These are phyloP conservation scores for Lepidurus packardi DNA, from an alignment of 1,140 invertebrate genomes.

Conservation along the genomic window DNA sequence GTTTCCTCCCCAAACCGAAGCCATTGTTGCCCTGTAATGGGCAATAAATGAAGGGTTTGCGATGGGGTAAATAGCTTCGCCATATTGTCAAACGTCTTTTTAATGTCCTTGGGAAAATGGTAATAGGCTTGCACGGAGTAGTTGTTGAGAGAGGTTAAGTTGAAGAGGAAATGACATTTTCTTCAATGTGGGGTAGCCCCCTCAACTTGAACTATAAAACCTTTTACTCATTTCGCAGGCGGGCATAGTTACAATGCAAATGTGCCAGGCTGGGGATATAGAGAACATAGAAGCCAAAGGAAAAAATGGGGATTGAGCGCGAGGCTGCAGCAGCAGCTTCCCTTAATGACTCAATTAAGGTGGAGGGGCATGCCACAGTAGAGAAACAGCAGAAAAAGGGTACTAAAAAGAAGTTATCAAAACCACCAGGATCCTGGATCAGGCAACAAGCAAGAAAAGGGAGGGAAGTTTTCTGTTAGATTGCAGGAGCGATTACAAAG, in stretches of 20 bases:
- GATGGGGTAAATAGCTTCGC: neutral
- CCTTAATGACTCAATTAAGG: constrained; percentile 16
- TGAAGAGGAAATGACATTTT: constrained; percentile 6
- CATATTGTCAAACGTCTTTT: neutral
- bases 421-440: neutral
- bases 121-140: neutral
- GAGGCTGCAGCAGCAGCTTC: neutral
- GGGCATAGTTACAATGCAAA: constrained; percentile 5
- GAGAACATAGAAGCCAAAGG: neutral
- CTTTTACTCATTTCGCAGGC: neutral
- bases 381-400: neutral
- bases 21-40: neutral
- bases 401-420: constrained; percentile 19
- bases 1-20: neutral
- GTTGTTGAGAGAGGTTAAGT: neutral
- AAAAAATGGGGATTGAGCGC: neutral
- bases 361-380: neutral
- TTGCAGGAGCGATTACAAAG: constrained; percentile 2
- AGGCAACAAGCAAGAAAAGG: constrained; percentile 12
- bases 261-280: neutral
- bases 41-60: neutral
- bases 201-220: constrained; percentile 10
- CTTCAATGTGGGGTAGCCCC: neutral
- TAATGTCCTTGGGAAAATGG: neutral
- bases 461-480: constrained; percentile 7